Evolutionary conservation across 1,140 invertebrate genomes (phyloP).

Genomic region (Nylanderia fulva): DNA sequence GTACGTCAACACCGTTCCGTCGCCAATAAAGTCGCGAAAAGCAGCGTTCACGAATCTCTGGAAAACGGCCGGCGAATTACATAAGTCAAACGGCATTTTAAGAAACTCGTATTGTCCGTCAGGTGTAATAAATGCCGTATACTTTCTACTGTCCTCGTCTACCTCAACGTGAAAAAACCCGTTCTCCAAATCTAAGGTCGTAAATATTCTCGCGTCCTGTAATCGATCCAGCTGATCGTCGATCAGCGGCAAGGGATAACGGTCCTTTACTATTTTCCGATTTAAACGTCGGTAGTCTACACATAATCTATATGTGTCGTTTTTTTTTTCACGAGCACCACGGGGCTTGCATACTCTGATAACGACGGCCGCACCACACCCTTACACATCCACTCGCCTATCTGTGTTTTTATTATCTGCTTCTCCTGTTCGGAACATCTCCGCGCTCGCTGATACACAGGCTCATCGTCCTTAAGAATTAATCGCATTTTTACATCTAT

Average conservation of each 20-base stretch:
- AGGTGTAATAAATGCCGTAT: background rate
- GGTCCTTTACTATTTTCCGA: background rate
- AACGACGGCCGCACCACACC: background rate
- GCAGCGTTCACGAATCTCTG: no score
- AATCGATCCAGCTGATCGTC: background rate
- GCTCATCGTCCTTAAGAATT: constrained; percentile 1
- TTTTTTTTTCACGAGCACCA: background rate
- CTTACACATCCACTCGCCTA: background rate
- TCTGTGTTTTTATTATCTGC: background rate
- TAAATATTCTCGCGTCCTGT: background rate
- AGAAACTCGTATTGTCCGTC: background rate
- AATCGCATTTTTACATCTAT: background rate
- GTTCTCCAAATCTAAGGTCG: background rate
- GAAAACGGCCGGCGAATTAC: no score
- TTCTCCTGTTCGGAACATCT: background rate
- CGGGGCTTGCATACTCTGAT: background rate
- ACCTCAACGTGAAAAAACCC: background rate
- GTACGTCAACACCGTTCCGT: background rate
- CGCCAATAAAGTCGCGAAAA: background rate
- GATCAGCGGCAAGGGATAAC: background rate
- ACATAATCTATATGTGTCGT: background rate
- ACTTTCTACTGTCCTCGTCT: background rate
- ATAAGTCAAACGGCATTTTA: background rate
- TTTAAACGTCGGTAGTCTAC: background rate
- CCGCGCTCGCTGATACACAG: background rate